Evolutionary conservation across 2,888 invertebrate genomes (phyloP).

Genomic region (Nesidiocoris tenuis): DNA sequence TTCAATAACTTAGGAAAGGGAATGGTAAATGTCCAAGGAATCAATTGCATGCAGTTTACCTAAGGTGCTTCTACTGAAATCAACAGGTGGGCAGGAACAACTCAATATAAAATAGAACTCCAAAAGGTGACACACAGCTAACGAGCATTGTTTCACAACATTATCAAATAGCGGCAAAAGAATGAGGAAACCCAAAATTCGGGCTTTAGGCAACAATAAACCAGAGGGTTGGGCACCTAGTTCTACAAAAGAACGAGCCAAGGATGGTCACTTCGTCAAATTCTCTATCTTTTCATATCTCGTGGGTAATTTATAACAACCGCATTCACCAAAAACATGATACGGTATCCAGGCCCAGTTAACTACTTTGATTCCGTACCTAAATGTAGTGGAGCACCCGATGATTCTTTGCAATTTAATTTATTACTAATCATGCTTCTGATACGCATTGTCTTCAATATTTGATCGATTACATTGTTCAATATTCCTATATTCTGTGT

Average conservation of each 20-base stretch:
- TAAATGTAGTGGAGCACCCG: too few species aligned
- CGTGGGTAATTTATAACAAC: not conserved
- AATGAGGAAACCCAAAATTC: not conserved
- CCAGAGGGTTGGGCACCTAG: not conserved
- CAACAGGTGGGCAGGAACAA: conserved; percentile 19
- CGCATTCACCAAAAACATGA: too few species aligned
- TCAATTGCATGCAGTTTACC: conserved; percentile 8
- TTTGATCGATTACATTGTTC: too few species aligned
- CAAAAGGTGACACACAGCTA: conserved; percentile 24
- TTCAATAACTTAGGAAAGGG: not conserved
- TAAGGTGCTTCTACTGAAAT: conserved; percentile 29
- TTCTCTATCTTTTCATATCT: not conserved
- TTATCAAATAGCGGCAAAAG: not conserved
- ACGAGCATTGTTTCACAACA: conserved; percentile 16
- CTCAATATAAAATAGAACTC: conserved; percentile 1
- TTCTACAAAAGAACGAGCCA: not conserved
- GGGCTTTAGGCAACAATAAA: not conserved
- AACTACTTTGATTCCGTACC: too few species aligned
- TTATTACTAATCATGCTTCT: too few species aligned
- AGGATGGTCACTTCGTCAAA: not conserved
- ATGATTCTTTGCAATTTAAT: too few species aligned
- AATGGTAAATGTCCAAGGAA: not conserved
- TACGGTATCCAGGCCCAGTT: too few species aligned
- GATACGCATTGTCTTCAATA: too few species aligned
- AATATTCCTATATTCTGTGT: too few species aligned